Evolutionary conservation across 2,113 vertebrate species (phyloP).

Genomic region (Tetrao urogallus): DNA sequence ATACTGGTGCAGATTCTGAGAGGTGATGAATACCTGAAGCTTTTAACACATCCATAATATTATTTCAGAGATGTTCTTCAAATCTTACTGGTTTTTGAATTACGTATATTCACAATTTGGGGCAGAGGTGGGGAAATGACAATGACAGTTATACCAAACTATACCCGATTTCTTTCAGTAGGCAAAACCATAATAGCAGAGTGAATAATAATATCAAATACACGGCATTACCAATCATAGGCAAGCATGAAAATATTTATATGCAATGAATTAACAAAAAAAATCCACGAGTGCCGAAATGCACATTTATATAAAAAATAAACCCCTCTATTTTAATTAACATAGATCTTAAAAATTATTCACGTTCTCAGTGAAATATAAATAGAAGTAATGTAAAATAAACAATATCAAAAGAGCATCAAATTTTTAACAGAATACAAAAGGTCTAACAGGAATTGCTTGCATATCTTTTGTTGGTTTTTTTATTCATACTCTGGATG

Average conservation of each 20-base stretch:
- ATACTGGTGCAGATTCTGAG: not conserved
- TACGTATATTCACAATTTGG: not conserved
- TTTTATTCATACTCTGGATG: slow-evolving; percentile 66
- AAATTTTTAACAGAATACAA: slow-evolving; percentile 42
- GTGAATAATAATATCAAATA: not conserved
- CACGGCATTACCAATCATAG: not conserved
- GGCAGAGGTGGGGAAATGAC: not conserved
- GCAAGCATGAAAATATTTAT: not conserved
- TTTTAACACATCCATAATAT: not conserved
- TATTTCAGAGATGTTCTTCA: not conserved
- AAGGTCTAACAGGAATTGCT: slow-evolving; percentile 44
- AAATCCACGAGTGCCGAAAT: not conserved
- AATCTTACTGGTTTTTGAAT: not conserved
- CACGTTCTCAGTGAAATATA: not conserved
- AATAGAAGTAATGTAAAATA: slow-evolving; percentile 8
- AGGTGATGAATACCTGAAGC: not conserved
- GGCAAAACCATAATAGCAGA: not conserved
- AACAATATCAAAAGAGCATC: slow-evolving; percentile 31
- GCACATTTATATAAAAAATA: not conserved
- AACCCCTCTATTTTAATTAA: not conserved
- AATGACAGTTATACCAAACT: not conserved
- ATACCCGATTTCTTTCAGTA: not conserved
- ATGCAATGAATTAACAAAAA: not conserved
- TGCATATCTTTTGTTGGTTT: slow-evolving; percentile 40
- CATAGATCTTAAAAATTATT: not conserved